These are phyloP conservation scores for Parnassius apollo DNA, from an alignment of 2,888 invertebrate genomes.

Conservation along the genomic window DNA sequence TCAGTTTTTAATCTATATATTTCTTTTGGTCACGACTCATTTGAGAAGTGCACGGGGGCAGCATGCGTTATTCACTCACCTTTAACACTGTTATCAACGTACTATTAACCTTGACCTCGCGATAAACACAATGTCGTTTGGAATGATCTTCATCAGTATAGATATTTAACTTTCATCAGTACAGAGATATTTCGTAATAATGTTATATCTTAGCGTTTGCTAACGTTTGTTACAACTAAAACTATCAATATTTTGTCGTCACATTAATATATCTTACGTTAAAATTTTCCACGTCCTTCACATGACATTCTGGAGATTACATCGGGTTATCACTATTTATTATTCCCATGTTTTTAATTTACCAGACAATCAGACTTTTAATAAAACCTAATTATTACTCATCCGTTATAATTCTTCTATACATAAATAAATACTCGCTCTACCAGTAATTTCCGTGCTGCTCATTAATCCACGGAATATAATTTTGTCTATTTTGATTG, in stretches of 20 bases:
- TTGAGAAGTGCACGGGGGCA: slow-evolving; percentile 11
- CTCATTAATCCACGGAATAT: too few species aligned
- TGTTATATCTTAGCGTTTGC: too few species aligned
- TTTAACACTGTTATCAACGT: slow-evolving; percentile 18
- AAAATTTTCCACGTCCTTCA: slow-evolving; percentile 18
- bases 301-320: slow-evolving; percentile 13
- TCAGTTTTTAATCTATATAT: too few species aligned
- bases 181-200: too few species aligned
- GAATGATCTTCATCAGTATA: neutral
- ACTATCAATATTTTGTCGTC: neutral
- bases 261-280: neutral
- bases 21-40: too few species aligned
- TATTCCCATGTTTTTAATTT: neutral
- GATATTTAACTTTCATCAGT: slow-evolving; percentile 9
- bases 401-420: too few species aligned
- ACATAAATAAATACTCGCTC: too few species aligned
- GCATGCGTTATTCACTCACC: slow-evolving; percentile 18
- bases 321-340: slow-evolving; percentile 17
- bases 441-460: too few species aligned
- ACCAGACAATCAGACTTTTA: too few species aligned
- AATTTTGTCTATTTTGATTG: too few species aligned
- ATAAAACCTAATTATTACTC: too few species aligned
- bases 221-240: too few species aligned
- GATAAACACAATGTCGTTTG: slow-evolving; percentile 9
- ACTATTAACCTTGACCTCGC: slow-evolving; percentile 17